Base-by-base conservation (phyloP, 1,140 invertebrate species). In the Doryteuthis pealeii region DNA sequence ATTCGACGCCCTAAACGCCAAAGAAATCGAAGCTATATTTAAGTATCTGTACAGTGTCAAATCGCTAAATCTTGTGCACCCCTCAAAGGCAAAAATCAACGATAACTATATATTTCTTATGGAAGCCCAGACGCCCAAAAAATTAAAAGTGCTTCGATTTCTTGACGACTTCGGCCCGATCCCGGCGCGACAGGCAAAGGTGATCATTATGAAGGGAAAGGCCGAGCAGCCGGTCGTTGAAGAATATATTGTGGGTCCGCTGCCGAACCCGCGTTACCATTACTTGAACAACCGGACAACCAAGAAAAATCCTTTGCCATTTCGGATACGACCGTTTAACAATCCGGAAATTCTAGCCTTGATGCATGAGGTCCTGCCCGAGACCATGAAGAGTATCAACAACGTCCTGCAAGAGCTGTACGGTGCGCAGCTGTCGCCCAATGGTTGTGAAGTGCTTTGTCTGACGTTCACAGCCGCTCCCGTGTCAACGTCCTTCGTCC, bases 171-270 rank as follows among this genome's bases (percentile, higher is more conserved):
- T 35, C 32, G 58, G 54, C 28, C 49, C 31, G 6, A 40, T 10
- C 12, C 78, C 78, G 22, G 18, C 18, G 18, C 35, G 78, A 26
- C 71, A 77, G 30, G 78, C 78, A 5, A 40, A 49, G 33, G 78
- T 79, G 3, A 32, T 74, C 8, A 70, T 79, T 45, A 75, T 79
- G 69, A 71, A 71, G 22, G 76, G 72, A 30, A 69, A 77, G 40
- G n/a, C 15, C 10, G 58, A 45, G 15, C 33, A 18, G n/a, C 74
- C 74, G 33, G 28, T 35, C 12, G 74, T 77, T 3, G 72, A 75
- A 58, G 79, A 80, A 65, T 78, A 74, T 35, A 70, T 72, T 10
- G 76, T 80, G 8, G 75, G 77, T 4, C 77, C 79, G 14, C 45
- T 80, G 31, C 72, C 71, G 5, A 73, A 78, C 14, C 74, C 74